A percentile compares a stretch with the other conserved stretches of the same genome.
phyloP scores from a whole-genome alignment of 2,888 invertebrate genomes.

The Linyphia triangularis region DNA sequence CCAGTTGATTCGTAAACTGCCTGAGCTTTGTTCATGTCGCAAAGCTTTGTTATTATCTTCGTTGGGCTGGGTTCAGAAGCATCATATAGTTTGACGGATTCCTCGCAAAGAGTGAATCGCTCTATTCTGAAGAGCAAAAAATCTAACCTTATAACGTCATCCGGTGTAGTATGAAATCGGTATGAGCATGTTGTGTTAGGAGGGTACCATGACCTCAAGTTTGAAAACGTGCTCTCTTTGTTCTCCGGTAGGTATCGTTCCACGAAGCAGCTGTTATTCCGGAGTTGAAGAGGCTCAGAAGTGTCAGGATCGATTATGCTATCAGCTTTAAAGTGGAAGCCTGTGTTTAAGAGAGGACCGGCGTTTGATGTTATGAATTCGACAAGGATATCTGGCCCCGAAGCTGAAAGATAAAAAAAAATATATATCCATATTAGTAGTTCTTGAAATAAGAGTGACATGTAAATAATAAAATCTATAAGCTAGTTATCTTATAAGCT shows the following conservation, averaged over 20 bases:
- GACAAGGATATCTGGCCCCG: slow-evolving; percentile 82
- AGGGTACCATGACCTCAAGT: slow-evolving; percentile 86
- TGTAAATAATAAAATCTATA: neutral
- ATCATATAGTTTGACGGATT: slow-evolving; percentile 90
- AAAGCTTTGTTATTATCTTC: slow-evolving; percentile 94
- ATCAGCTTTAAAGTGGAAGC: slow-evolving; percentile 90
- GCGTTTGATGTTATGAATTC: slow-evolving; percentile 78
- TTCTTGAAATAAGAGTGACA: neutral
- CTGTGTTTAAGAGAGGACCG: slow-evolving; percentile 90
- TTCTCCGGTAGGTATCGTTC: slow-evolving; percentile 73
- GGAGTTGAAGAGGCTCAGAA: slow-evolving; percentile 76
- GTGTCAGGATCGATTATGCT: slow-evolving; percentile 74
- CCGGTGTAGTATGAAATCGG: slow-evolving; percentile 82
- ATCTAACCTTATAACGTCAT: slow-evolving; percentile 92
- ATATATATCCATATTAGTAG: neutral
- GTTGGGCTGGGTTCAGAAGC: slow-evolving; percentile 93
- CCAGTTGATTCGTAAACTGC: slow-evolving; percentile 76
- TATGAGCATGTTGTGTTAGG: slow-evolving; percentile 95
- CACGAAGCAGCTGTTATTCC: slow-evolving; percentile 76
- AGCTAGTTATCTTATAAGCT: neutral
- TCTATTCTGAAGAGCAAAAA: slow-evolving; percentile 82
- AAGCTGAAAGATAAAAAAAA: slow-evolving; percentile 82
- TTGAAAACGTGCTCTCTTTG: slow-evolving; percentile 74
- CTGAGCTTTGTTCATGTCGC: slow-evolving; percentile 85
- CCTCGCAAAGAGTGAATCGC: slow-evolving; percentile 76